Conservation (phyloP, 2,113 vertebrate species). For the Thymallus thymallus region DNA sequence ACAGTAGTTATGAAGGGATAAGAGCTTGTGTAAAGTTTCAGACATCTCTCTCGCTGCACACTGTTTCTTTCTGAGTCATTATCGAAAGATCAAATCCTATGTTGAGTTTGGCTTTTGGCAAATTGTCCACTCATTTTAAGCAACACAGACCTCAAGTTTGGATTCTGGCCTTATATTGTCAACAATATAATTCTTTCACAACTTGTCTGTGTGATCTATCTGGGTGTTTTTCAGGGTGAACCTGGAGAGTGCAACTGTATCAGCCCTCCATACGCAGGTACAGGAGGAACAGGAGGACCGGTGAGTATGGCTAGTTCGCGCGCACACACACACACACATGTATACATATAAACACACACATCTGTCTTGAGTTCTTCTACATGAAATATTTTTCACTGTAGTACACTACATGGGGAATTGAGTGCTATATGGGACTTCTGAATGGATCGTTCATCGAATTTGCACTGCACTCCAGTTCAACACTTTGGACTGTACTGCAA, state of each 20-base stretch:
- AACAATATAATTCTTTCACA: background rate
- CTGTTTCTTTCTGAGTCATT: background rate
- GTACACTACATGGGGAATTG: too few species aligned
- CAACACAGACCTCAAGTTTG: too few species aligned
- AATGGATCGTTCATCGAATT: too few species aligned
- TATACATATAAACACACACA: background rate
- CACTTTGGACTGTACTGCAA: too few species aligned
- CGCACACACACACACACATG: constrained; percentile 6
- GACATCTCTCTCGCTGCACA: too few species aligned
- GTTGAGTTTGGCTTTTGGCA: background rate
- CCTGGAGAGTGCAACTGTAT: constrained; percentile 84
- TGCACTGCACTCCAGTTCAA: too few species aligned
- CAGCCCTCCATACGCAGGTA: constrained; percentile 43
- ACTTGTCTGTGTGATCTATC: background rate
- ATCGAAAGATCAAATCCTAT: background rate
- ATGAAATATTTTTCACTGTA: constrained; percentile 28
- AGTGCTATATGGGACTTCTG: too few species aligned
- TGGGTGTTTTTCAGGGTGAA: constrained; percentile 76
- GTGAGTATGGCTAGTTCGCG: constrained; percentile 71
- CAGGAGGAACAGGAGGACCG: constrained; percentile 82
- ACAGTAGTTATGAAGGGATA: background rate
- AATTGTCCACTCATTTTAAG: background rate
- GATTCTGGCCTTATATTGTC: too few species aligned
- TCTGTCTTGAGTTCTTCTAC: background rate
- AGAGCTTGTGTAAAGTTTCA: too few species aligned